Evolutionary conservation across 2,888 invertebrate species (phyloP).

Genomic region (Amphipyra berbera): DNA sequence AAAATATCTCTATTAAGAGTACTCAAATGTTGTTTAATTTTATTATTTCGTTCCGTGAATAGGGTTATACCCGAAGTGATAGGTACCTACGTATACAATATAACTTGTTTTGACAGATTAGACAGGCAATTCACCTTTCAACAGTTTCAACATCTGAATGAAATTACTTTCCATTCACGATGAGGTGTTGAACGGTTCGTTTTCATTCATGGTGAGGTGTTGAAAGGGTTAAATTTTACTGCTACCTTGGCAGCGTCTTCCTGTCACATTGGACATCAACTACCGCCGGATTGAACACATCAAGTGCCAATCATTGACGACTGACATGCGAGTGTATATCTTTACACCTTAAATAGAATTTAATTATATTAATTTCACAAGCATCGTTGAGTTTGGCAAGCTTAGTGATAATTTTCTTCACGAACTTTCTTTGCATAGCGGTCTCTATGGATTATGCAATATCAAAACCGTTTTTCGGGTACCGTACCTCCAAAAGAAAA

Average conservation of each 20-base stretch:
- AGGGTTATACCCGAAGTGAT: no score
- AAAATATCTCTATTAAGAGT: no score
- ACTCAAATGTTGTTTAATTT: no score
- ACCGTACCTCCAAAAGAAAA: no score
- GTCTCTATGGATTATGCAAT: no score
- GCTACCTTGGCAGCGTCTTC: slow-evolving; percentile 15
- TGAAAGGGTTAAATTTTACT: slow-evolving; percentile 8
- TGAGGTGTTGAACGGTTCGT: background rate
- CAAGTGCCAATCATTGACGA: slow-evolving; percentile 21
- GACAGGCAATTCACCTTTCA: background rate
- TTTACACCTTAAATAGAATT: background rate
- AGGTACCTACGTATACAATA: no score
- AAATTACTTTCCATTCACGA: slow-evolving; percentile 3
- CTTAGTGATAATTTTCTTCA: no score
- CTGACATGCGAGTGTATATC: background rate
- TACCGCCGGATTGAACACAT: slow-evolving; percentile 19
- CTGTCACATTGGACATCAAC: slow-evolving; percentile 14
- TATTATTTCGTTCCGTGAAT: no score
- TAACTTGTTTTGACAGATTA: no score
- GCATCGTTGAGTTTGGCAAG: background rate
- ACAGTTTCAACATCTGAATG: slow-evolving; percentile 7
- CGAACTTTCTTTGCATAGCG: no score
- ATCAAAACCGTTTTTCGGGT: no score
- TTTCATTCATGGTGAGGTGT: slow-evolving; percentile 16
- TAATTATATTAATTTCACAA: background rate